Evolutionary conservation across 2,888 invertebrate species (phyloP).

Genomic region (Sacculina carcini): DNA sequence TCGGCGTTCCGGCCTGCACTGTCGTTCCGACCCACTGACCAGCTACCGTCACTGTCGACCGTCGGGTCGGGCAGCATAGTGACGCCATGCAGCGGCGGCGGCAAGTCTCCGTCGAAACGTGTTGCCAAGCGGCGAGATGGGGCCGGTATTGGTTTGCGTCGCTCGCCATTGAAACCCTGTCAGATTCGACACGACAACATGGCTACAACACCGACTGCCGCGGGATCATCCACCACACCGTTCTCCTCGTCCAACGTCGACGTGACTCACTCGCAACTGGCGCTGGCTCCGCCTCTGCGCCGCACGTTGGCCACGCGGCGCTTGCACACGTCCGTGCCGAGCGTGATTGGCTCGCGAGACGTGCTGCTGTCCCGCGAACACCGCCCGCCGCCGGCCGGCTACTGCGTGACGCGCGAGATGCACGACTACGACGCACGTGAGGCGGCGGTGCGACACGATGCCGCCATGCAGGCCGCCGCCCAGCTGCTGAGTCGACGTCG

Average conservation of each 20-base stretch:
- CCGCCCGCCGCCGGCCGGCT: neutral
- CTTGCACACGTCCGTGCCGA: too few relatives aligned
- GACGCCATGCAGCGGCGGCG: neutral
- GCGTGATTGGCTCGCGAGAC: neutral
- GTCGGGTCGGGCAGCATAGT: neutral
- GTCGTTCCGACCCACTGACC: neutral
- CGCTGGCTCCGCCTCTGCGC: constrained; percentile 2
- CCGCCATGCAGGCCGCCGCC: neutral
- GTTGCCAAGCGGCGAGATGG: neutral
- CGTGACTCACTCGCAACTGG: neutral
- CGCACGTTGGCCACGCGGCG: neutral
- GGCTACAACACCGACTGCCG: neutral
- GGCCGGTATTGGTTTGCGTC: neutral
- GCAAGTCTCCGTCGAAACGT: neutral
- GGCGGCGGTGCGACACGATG: neutral
- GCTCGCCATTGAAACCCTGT: neutral
- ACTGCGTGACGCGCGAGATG: neutral
- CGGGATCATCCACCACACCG: neutral
- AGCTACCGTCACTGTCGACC: too few relatives aligned
- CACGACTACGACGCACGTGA: constrained; percentile 1
- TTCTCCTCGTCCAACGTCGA: neutral
- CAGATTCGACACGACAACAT: neutral
- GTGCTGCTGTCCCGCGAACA: neutral
- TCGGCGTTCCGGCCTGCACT: neutral
- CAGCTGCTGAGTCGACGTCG: neutral